These are phyloP conservation scores for Trididemnum clinides DNA, from an alignment of 23 tunicate genomes.

Conservation along the genomic window DNA sequence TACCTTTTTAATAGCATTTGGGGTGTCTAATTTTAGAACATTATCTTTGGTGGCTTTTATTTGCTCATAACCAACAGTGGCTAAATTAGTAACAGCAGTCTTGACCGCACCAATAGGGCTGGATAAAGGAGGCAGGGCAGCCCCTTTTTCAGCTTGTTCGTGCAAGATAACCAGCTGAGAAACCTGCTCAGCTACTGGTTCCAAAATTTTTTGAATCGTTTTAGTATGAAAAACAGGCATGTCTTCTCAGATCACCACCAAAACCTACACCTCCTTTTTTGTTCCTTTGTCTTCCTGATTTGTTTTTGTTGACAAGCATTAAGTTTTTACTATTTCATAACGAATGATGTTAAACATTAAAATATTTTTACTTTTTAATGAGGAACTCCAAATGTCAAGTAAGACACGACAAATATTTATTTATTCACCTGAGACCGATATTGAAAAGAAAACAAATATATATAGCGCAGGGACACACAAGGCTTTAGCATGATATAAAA, in stretches of 20 bases:
- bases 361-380: no score
- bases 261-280: neutral
- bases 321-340: conserved; percentile 5
- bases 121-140: conserved; percentile 82
- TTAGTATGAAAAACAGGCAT: conserved; percentile 99
- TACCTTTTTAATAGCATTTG: conserved; percentile 82
- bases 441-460: no score
- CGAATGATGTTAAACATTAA: no score
- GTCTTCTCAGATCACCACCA: neutral
- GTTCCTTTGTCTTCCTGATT: neutral
- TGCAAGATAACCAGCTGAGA: conserved; percentile 89
- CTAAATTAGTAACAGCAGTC: conserved; percentile 82
- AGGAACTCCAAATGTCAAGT: no score
- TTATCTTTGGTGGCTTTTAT: conserved; percentile 70
- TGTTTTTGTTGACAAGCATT: conserved; percentile 16
- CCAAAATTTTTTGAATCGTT: conserved; percentile 90
- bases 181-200: conserved; percentile 98
- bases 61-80: conserved; percentile 69
- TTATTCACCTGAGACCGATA: no score
- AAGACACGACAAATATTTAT: no score
- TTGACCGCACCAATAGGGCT: conserved; percentile 72
- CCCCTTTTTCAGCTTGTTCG: conserved; percentile 97
- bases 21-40: conserved; percentile 86
- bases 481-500: no score
- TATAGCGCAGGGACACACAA: no score